phyloP scores from a whole-genome alignment of 1,140 invertebrate species.

The Tyrophagus putrescentiae region DNA sequence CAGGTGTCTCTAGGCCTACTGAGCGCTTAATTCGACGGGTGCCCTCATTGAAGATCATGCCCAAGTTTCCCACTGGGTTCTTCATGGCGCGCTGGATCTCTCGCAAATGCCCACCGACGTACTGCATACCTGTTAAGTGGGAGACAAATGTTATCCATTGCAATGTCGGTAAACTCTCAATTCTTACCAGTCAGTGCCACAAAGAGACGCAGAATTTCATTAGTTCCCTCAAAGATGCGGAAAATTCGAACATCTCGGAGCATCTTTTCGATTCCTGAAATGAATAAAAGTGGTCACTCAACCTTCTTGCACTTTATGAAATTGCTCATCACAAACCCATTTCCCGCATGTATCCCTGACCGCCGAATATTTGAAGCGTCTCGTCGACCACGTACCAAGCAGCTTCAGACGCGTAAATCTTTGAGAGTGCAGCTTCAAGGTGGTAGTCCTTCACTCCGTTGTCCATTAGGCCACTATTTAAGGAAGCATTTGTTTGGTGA shows the following conservation, averaged over 20 bases:
- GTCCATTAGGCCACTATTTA: conserved; percentile 45
- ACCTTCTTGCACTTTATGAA: too few relatives aligned
- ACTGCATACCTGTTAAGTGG: conserved; percentile 33
- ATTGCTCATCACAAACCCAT: too few relatives aligned
- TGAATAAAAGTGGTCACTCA: too few relatives aligned
- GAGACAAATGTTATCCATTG: neutral
- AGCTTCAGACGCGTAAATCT: conserved; percentile 76
- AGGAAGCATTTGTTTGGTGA: too few relatives aligned
- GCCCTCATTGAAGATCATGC: conserved; percentile 54
- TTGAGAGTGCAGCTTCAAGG: conserved; percentile 93
- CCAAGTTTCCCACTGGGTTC: conserved; percentile 38
- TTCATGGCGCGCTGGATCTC: conserved; percentile 38
- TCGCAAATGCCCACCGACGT: conserved; percentile 38
- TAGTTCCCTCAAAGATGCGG: conserved; percentile 97
- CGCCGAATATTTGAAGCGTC: conserved; percentile 84
- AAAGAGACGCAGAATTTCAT: conserved; percentile 94
- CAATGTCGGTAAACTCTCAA: neutral
- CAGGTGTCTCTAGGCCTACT: conserved; percentile 53
- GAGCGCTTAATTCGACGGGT: conserved; percentile 58
- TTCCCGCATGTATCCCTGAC: too few relatives aligned
- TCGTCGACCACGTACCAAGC: conserved; percentile 91
- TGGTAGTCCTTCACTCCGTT: conserved; percentile 44
- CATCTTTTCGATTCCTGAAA: conserved; percentile 80
- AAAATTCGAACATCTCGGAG: conserved; percentile 90
- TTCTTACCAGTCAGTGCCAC: conserved; percentile 79